Evolutionary conservation across 2,888 invertebrate genomes (phyloP).

Genomic region (Spodoptera littoralis): DNA sequence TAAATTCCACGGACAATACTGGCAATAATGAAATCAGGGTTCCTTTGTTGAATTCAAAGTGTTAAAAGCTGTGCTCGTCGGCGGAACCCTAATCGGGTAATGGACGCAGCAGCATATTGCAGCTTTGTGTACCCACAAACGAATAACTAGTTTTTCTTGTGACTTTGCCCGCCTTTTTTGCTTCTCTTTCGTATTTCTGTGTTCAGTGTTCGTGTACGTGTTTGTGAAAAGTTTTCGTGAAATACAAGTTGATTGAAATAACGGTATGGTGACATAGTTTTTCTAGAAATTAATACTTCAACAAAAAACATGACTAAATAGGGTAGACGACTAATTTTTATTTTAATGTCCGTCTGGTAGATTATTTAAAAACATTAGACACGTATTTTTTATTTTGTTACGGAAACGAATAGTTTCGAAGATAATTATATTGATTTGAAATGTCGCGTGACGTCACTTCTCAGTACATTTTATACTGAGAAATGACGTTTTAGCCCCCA

Average conservation of each 20-base stretch:
- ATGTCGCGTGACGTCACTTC: no score
- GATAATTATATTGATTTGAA: no score
- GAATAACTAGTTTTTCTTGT: constrained; percentile 55
- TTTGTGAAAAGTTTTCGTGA: constrained; percentile 21
- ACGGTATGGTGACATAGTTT: no score
- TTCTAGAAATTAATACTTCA: no score
- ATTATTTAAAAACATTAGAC: no score
- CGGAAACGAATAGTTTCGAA: no score
- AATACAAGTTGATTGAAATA: not conserved
- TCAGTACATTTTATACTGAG: no score
- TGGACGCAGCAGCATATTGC: constrained; percentile 53
- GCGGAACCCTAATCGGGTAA: constrained; percentile 59
- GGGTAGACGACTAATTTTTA: no score
- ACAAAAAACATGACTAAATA: no score
- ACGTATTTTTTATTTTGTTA: no score
- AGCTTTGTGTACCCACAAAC: constrained; percentile 48
- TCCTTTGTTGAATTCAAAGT: constrained; percentile 59
- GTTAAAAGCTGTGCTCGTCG: constrained; percentile 54
- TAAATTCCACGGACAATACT: constrained; percentile 41
- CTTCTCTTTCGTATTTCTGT: constrained; percentile 21
- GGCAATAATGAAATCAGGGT: constrained; percentile 60
- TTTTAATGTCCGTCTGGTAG: no score
- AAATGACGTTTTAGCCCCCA: no score
- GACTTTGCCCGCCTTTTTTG: constrained; percentile 34
- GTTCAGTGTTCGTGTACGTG: constrained; percentile 8